A percentile compares a stretch with the other conserved stretches of the same genome.
phyloP scores from a whole-genome alignment of 2,113 vertebrate genomes.

The Triplophysa dalaica region DNA sequence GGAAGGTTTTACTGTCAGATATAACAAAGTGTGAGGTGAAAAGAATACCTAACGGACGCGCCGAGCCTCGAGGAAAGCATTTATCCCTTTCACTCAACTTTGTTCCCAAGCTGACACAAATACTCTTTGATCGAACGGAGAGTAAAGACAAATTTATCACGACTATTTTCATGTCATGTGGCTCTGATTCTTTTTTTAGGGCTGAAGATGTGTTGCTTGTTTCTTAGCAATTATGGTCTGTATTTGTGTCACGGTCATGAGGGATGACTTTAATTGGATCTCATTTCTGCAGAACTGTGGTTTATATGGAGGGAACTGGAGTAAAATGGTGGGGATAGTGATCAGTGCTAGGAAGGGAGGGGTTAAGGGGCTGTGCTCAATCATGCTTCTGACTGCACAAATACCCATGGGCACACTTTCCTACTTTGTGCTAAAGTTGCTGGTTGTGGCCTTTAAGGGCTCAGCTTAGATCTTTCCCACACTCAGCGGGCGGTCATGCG shows the following conservation, averaged over 20 bases:
- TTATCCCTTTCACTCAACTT: background rate
- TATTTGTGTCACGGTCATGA: conserved; percentile 24
- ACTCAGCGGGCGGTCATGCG: conserved; percentile 37
- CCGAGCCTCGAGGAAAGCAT: background rate
- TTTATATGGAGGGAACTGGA: conserved; percentile 45
- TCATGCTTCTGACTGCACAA: conserved; percentile 39
- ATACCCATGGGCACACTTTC: conserved; percentile 47
- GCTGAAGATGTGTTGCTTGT: conserved; percentile 5
- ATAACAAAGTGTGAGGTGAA: conserved; percentile 29
- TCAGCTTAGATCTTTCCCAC: conserved; percentile 53
- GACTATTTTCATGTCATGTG: background rate
- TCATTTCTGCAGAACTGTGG: conserved; percentile 31
- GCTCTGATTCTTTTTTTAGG: background rate
- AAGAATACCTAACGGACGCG: background rate
- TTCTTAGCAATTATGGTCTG: background rate
- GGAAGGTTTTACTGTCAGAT: conserved; percentile 37
- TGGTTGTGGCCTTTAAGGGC: conserved; percentile 21
- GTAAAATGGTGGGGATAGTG: conserved; percentile 18
- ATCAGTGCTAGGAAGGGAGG: conserved; percentile 32
- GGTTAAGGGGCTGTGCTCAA: conserved; percentile 39
- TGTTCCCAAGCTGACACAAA: background rate
- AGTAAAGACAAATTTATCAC: background rate
- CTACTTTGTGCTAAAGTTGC: conserved; percentile 23
- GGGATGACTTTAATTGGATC: conserved; percentile 39
- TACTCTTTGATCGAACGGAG: background rate